Evolutionary conservation across 2,888 invertebrate species (phyloP).

Genomic region (Dryococelus australis): DNA sequence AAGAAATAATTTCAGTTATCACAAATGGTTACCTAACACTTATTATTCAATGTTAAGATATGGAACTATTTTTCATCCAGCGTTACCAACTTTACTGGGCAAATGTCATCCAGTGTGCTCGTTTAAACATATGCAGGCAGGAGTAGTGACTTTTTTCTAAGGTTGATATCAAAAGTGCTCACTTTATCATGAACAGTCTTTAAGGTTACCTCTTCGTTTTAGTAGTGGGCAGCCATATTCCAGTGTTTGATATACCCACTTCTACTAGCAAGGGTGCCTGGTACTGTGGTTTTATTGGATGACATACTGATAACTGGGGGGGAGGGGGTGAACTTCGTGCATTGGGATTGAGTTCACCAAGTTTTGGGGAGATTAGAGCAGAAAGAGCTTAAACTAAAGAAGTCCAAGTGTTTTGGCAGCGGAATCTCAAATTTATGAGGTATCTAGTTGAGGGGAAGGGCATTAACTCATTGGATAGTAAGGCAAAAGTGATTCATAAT

Average conservation of each 20-base stretch:
- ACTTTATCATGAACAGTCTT: too few relatives aligned
- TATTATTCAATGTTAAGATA: too few relatives aligned
- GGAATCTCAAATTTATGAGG: not conserved
- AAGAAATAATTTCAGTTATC: too few relatives aligned
- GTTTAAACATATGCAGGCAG: too few relatives aligned
- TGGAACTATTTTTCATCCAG: too few relatives aligned
- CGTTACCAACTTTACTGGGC: too few relatives aligned
- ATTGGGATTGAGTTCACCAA: not conserved
- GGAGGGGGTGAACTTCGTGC: not conserved
- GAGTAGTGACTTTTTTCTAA: too few relatives aligned
- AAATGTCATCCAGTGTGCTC: too few relatives aligned
- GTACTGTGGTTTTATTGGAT: not conserved
- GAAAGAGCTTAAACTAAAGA: not conserved
- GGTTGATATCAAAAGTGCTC: too few relatives aligned
- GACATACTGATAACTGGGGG: not conserved
- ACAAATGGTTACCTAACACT: too few relatives aligned
- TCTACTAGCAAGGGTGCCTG: not conserved
- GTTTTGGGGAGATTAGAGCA: not conserved
- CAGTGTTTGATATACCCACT: not conserved
- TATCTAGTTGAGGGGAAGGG: not conserved
- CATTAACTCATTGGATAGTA: not conserved
- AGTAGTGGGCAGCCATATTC: not conserved
- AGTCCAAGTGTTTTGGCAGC: not conserved
- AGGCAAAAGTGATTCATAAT: not conserved
- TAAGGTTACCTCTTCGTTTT: not conserved